Base-by-base conservation (phyloP, 2,888 invertebrate genomes). In the Cataglyphis altisquamis region DNA sequence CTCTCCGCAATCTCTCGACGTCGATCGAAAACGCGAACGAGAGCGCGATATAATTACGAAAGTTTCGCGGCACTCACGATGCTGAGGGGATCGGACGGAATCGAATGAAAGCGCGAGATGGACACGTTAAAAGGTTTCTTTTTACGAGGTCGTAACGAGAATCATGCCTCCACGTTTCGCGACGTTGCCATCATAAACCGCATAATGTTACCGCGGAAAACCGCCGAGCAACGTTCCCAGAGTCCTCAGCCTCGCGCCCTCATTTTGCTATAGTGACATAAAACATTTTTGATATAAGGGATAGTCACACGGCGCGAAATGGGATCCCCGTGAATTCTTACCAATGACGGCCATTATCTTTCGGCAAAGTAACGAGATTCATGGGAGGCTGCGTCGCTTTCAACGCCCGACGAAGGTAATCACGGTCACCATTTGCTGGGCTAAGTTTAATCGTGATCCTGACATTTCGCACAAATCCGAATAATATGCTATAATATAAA, bases 81-180 rank as follows among this genome's bases (percentile, higher is more conserved):
- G 36, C 36, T 36, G 6, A 6, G 52, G 45, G 41, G 48, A 21
- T 21, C 60, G 48, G 32, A 48, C 62, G 32, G 57, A 60, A 62
- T 77, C 78, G 77, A 82, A 66, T 45, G 83, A 87, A 86, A 78
- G 83, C 62, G 73, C 74, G 66, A 39, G 39, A 84, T 89, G 91
- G 90, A 91, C 90, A 86, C 89, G 91, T 92, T 93, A 91, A 93
- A 93, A 93, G 93, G 90, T 92, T 93, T 91, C 92, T 52, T n/a
- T 93, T 93, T 93, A 93, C 91, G 93, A 93, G 90, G 92, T 92
- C 92, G 91, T 93, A 92, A 92, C 91, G 87, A 91, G 89, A 88
- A 91, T 91, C 91, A 92, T 89, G 87, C 75, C 88, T 85, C 2
- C 89, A 48, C 70, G 85, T 91, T 60, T 90, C 89, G 88, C 90